These are phyloP conservation scores for Cephalotes varians DNA, from an alignment of 2,888 invertebrate species.

Conservation along the genomic window DNA sequence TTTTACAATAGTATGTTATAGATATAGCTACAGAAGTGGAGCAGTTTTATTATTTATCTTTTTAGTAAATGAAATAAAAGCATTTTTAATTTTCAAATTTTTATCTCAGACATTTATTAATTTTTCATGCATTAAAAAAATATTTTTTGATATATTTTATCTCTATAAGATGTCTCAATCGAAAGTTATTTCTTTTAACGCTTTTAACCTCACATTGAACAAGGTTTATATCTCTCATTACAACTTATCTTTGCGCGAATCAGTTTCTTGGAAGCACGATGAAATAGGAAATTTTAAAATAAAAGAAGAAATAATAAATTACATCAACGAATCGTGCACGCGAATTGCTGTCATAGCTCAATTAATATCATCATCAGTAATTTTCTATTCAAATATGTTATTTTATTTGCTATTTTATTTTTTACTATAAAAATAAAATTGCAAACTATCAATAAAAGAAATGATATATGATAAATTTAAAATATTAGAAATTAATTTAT, in stretches of 20 bases:
- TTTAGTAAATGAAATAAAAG: background rate
- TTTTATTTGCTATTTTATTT: background rate
- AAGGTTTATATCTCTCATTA: slow-evolving; percentile 57
- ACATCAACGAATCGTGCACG: slow-evolving; percentile 50
- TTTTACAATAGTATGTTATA: too few species aligned
- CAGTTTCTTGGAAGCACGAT: slow-evolving; percentile 65
- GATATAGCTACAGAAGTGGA: too few species aligned
- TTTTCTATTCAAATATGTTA: background rate
- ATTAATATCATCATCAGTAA: slow-evolving; percentile 10
- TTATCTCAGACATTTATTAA: background rate
- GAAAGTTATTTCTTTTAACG: background rate
- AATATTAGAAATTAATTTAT: background rate
- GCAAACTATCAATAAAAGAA: background rate
- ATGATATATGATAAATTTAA: background rate
- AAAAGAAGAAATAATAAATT: slow-evolving; percentile 61
- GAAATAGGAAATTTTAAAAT: slow-evolving; percentile 49
- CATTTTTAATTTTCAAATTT: background rate
- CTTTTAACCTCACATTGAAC: slow-evolving; percentile 27
- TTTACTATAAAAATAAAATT: background rate
- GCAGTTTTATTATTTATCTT: background rate
- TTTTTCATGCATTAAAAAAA: background rate
- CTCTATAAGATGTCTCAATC: background rate
- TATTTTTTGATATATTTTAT: background rate
- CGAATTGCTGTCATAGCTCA: slow-evolving; percentile 55
- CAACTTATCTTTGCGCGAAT: slow-evolving; percentile 65